Evolutionary conservation across 2,113 vertebrate species (phyloP), one percentile per base, ranked within the genome.

Genomic region (Theristicus caerulescens): DNA sequence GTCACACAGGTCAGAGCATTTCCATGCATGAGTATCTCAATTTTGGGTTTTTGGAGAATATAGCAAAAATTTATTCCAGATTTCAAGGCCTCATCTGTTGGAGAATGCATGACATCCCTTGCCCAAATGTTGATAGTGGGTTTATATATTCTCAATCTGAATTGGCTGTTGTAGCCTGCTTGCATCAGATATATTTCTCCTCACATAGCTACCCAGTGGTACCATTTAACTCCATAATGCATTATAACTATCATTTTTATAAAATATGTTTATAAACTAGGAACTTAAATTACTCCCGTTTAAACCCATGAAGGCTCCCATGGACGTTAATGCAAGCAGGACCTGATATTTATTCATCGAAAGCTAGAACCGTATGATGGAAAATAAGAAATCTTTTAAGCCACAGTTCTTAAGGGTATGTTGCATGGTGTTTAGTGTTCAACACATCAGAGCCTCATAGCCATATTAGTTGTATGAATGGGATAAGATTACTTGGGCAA

Each of bases 341-440:
- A 87, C 79, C 62, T 95, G 80, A 85, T 95, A 91, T 95, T 91
- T 95, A 91, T 97, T 95, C 95, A 93, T 97, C 38, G 44, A 95
- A 97, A 93, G 80, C 89, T 78, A 91, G 89, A 87, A 86, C 71
- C 13, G 70, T 67, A 80, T 85, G 88, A 95, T 95, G 42, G 91
- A 74, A 93, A 93, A 97, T 91, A 93, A 96, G 86, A 97, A 96
- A 97, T 96, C 88, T 85, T 90, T 96, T 96, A 97, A 87, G 86
- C 81, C 81, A 79, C 83, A 84, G 73, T 91, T 97, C 88, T 88
- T 94, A 92, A 85, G 64, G 89, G 76, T 65, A 46, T 84, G 83
- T 81, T 96, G 88, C 93, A 32, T 90, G 91, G 95, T 86, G 89
- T 90, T 85, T 95, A 77, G 72, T 69, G 83, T 96, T 57, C 58